Evolutionary conservation across 35 echinoderm and acorn worm species (phyloP).

Genomic region (Hemicentrotus pulcherrimus): DNA sequence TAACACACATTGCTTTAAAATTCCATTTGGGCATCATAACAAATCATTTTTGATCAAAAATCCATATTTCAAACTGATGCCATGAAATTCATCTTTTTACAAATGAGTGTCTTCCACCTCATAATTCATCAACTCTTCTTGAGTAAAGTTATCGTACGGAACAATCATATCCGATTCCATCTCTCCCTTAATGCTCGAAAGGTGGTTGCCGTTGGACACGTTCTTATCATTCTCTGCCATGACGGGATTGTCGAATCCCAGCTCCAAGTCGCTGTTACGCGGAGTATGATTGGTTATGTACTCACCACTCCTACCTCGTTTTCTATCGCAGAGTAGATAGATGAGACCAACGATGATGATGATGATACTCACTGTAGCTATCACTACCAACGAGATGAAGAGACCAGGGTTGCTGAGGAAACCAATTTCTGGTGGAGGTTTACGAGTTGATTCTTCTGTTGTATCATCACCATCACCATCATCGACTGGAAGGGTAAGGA

Average conservation of each 20-base stretch:
- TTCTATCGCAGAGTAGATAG: slow-evolving; percentile 64
- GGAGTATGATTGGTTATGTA: slow-evolving; percentile 64
- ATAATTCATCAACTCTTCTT: slow-evolving; percentile 66
- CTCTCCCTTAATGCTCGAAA: slow-evolving; percentile 58
- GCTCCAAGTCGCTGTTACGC: slow-evolving; percentile 45
- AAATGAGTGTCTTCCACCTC: slow-evolving; percentile 79
- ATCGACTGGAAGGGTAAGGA: not conserved
- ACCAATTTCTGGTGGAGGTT: not conserved
- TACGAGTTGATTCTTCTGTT: not conserved
- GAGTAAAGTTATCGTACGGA: slow-evolving; percentile 60
- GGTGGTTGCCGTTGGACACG: slow-evolving; percentile 63
- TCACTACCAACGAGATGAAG: slow-evolving; percentile 66
- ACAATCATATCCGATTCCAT: slow-evolving; percentile 54
- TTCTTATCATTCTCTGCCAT: slow-evolving; percentile 58
- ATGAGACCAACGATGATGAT: slow-evolving; percentile 61
- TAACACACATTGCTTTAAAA: not conserved
- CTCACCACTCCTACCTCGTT: slow-evolving; percentile 56
- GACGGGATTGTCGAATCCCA: slow-evolving; percentile 66
- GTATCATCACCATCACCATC: not conserved
- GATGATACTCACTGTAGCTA: slow-evolving; percentile 54
- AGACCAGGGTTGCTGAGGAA: slow-evolving; percentile 54
- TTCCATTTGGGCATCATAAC: not conserved
- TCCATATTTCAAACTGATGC: not conserved
- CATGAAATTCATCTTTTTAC: slow-evolving; percentile 26
- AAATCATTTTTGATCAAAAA: not conserved